Evolutionary conservation across 2,888 invertebrate genomes (phyloP).

Genomic region (Sthenelais limicola): DNA sequence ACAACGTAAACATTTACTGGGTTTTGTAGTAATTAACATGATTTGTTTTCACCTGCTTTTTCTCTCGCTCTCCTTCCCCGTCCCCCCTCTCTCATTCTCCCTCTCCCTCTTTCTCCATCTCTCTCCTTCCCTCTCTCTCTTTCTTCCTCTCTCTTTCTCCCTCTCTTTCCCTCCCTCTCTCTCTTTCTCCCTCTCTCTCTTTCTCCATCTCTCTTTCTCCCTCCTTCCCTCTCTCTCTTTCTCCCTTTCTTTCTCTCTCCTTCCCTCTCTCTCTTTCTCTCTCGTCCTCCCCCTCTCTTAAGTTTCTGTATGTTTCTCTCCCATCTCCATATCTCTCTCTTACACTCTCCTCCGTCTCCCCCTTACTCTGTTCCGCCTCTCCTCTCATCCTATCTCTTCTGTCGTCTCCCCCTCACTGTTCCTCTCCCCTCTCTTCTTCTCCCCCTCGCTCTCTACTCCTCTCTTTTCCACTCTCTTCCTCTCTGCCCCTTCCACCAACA

Average conservation of each 20-base stretch:
- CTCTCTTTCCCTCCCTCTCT: constrained; percentile 4
- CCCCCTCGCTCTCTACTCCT: too few species aligned
- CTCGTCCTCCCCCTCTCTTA: not conserved
- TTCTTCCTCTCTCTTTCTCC: not conserved
- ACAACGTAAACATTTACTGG: too few species aligned
- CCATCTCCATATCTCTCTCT: too few species aligned
- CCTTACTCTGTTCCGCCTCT: too few species aligned
- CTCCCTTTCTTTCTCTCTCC: too few species aligned
- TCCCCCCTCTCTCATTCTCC: not conserved
- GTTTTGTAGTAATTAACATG: too few species aligned
- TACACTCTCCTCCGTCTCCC: too few species aligned
- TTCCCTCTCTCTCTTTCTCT: not conserved
- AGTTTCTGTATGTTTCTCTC: not conserved
- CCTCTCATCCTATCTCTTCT: too few species aligned
- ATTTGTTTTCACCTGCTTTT: not conserved
- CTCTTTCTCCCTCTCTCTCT: constrained; percentile 31
- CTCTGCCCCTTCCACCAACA: too few species aligned
- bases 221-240: constrained; percentile 27
- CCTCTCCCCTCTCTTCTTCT: too few species aligned
- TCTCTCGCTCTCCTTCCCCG: not conserved
- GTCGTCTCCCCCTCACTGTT: too few species aligned
- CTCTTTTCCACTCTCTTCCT: too few species aligned
- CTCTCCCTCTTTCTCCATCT: not conserved
- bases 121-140: not conserved
- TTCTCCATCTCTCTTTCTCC: constrained; percentile 46